Evolutionary conservation across 2,797 vertebrate species (phyloP).

Genomic region (Simalia tracyae): DNA sequence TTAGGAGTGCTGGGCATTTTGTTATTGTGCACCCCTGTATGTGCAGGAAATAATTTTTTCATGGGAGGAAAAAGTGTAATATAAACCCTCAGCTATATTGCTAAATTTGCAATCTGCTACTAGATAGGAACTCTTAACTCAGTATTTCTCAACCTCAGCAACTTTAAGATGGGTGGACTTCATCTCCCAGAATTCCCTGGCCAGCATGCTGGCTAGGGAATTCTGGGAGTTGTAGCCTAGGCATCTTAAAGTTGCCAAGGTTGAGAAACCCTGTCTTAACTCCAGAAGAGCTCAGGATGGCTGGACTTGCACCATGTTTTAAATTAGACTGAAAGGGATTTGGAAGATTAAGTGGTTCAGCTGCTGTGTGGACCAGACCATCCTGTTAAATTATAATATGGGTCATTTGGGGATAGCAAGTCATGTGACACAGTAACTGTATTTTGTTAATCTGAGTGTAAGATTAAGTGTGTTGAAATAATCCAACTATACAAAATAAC

Average conservation of each 20-base stretch:
- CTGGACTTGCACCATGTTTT: neutral
- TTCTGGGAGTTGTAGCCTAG: too few relatives aligned
- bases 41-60: too few relatives aligned
- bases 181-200: too few relatives aligned
- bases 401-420: neutral
- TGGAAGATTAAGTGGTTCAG: neutral
- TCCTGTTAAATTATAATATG: neutral
- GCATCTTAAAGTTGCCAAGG: too few relatives aligned
- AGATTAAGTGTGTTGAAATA: neutral
- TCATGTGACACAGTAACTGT: neutral
- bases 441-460: neutral
- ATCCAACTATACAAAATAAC: neutral
- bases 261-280: neutral
- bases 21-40: too few relatives aligned
- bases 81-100: neutral
- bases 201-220: too few relatives aligned
- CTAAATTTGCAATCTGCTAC: neutral
- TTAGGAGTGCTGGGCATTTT: too few relatives aligned
- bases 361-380: neutral
- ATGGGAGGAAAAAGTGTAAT: too few relatives aligned
- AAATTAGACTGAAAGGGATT: neutral
- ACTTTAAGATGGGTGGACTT: too few relatives aligned
- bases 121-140: neutral
- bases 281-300: neutral
- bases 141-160: too few relatives aligned